Evolutionary conservation across 1,140 invertebrate genomes (phyloP).

Genomic region (Gryllus bimaculatus): DNA sequence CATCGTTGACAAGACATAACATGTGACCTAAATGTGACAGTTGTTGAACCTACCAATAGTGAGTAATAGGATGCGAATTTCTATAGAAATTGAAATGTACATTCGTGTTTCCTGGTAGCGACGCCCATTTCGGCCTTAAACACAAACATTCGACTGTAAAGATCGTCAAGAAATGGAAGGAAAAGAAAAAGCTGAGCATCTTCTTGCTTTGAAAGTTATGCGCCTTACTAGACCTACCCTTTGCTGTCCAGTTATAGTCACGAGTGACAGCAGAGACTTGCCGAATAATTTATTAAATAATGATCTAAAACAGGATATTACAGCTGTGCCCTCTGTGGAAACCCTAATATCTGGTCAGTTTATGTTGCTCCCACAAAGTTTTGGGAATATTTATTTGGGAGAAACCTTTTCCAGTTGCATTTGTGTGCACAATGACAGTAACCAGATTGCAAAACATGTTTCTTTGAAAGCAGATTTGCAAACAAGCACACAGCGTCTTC

Average conservation of each 20-base stretch:
- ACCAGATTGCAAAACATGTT: conserved; percentile 69
- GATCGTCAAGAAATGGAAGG: conserved; percentile 28
- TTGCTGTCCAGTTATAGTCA: conserved; percentile 64
- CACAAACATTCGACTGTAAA: too few species aligned
- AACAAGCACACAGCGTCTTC: conserved; percentile 77
- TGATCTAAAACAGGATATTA: conserved; percentile 66
- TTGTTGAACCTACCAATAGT: too few species aligned
- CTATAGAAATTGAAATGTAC: too few species aligned
- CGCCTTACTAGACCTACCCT: conserved; percentile 79
- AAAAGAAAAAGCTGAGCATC: conserved; percentile 34
- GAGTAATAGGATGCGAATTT: too few species aligned
- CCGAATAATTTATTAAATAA: conserved; percentile 67
- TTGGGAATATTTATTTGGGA: conserved; percentile 82
- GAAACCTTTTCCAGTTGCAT: conserved; percentile 98
- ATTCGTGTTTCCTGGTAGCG: too few species aligned
- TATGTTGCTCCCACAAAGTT: conserved; percentile 87
- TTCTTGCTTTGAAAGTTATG: conserved; percentile 60
- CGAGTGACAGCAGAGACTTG: conserved; percentile 75
- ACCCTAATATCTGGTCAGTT: conserved; percentile 78
- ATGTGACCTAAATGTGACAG: too few species aligned
- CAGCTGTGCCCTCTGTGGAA: conserved; percentile 65
- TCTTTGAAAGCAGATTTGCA: conserved; percentile 86
- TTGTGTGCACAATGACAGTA: conserved; percentile 91
- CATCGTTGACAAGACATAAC: too few species aligned
- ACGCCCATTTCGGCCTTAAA: too few species aligned